Conservation (phyloP, 2,797 vertebrate species). For the Neosilurus hyrtlii region DNA sequence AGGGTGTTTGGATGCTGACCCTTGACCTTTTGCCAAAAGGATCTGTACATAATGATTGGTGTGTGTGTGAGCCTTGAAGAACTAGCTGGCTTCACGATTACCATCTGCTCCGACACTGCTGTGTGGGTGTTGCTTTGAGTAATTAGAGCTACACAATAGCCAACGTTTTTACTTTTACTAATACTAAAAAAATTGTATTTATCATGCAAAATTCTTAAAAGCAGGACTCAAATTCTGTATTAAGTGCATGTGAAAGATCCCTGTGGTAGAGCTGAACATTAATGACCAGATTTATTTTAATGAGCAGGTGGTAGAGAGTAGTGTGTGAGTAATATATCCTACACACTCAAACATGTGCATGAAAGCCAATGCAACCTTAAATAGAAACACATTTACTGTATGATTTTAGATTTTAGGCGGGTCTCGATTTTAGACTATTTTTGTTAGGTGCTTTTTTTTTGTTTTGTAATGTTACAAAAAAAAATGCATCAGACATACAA, state of each 20-base stretch:
- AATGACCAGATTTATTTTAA: background rate
- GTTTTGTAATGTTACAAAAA: background rate
- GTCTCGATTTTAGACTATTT: background rate
- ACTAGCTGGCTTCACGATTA: slow-evolving; percentile 13
- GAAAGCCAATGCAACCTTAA: background rate
- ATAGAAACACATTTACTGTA: background rate
- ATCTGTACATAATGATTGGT: slow-evolving; percentile 1
- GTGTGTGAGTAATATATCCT: background rate
- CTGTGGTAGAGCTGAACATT: background rate
- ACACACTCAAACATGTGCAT: background rate
- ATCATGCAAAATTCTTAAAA: background rate
- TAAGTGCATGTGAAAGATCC: background rate
- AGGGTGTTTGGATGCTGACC: slow-evolving; percentile 72
- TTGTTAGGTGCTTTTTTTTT: background rate
- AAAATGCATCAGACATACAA: background rate
- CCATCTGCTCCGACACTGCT: slow-evolving; percentile 46
- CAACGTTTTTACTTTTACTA: background rate
- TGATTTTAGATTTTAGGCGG: background rate
- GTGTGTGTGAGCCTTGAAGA: slow-evolving; percentile 17
- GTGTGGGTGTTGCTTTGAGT: background rate
- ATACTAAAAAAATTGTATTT: no score
- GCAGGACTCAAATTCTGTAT: background rate
- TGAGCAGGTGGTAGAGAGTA: background rate
- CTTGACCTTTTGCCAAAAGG: slow-evolving; percentile 3
- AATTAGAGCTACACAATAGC: background rate